Percentiles rank a stretch among this genome's conserved stretches.
These are phyloP conservation scores for Thermophis baileyi DNA, from an alignment of 2,113 vertebrate species.

Conservation along the genomic window DNA sequence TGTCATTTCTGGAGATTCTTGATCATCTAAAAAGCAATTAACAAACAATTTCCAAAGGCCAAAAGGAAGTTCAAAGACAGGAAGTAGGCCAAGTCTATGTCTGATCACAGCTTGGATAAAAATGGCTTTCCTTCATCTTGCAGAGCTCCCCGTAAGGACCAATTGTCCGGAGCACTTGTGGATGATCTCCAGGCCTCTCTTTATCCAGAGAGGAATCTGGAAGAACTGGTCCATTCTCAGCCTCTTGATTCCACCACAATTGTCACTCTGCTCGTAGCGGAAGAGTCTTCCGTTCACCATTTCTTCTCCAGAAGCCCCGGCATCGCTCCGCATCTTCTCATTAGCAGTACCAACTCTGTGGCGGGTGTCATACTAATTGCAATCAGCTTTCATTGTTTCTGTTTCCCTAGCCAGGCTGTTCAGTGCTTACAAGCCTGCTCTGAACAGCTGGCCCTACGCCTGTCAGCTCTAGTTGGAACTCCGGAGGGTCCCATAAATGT, in stretches of 20 bases:
- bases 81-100: no score
- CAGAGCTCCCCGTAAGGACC: no score
- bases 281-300: neutral
- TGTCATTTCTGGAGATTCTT: no score
- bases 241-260: neutral
- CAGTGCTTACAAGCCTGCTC: conserved; percentile 26
- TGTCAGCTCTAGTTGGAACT: conserved; percentile 55
- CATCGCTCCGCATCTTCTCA: neutral
- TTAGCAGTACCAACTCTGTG: conserved; percentile 27
- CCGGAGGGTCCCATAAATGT: conserved; percentile 55
- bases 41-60: no score
- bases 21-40: no score
- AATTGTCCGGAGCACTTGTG: neutral
- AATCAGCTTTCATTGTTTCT: neutral
- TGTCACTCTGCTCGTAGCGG: neutral
- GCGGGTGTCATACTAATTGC: conserved; percentile 23
- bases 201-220: no score
- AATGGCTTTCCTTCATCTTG: neutral
- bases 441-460: conserved; percentile 45
- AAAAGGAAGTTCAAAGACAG: no score
- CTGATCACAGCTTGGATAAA: no score
- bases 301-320: neutral
- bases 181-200: neutral
- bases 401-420: conserved; percentile 28
- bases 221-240: no score